Percentiles rank a stretch among this genome's conserved stretches.
These are phyloP conservation scores for Gallinago jamesoni DNA, from an alignment of 2,113 vertebrate genomes.

Conservation along the genomic window DNA sequence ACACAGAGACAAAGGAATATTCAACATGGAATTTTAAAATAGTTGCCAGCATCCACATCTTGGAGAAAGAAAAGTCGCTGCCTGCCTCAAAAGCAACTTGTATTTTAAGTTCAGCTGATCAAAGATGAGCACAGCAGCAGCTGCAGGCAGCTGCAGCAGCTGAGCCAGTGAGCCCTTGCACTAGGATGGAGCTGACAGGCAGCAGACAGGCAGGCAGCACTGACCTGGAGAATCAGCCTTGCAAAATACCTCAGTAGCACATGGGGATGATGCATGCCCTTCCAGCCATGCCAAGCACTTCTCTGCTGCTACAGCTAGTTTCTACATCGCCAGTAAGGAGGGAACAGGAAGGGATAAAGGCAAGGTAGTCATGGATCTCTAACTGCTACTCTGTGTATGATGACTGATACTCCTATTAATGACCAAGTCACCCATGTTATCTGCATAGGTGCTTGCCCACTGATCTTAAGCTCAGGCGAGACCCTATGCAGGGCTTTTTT, in stretches of 20 bases:
- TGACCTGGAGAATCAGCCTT: background rate
- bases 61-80: background rate
- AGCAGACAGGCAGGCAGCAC: background rate
- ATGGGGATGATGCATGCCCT: background rate
- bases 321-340: background rate
- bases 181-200: background rate
- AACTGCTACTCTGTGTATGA: background rate
- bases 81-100: background rate
- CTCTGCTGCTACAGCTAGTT: background rate
- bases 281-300: background rate
- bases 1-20: background rate
- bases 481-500: background rate
- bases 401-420: background rate
- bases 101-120: background rate
- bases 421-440: background rate
- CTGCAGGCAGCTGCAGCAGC: background rate
- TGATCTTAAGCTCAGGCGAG: accelerated
- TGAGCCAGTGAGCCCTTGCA: background rate
- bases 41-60: background rate
- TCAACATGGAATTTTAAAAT: background rate
- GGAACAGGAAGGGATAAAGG: background rate
- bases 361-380: background rate
- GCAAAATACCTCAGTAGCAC: background rate
- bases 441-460: accelerated
- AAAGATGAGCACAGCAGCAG: background rate